phyloP scores from a whole-genome alignment of 2,888 invertebrate genomes.

The Homarus gammarus region DNA sequence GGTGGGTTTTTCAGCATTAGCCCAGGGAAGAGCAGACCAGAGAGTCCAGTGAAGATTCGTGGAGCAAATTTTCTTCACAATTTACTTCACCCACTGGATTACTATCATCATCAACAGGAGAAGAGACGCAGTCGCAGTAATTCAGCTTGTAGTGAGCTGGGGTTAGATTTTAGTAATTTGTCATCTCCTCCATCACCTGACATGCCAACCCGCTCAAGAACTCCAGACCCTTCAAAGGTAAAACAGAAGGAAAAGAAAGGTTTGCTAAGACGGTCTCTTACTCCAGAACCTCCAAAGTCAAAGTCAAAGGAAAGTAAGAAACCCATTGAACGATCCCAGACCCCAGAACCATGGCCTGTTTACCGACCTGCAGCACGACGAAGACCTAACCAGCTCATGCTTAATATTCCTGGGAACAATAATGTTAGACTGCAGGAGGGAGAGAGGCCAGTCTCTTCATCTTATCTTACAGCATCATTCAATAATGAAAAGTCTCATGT shows the following conservation, averaged over 20 bases:
- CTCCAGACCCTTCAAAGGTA: constrained; percentile 14
- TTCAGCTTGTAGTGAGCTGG: constrained; percentile 38
- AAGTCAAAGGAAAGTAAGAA: constrained; percentile 9
- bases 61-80: constrained; percentile 58
- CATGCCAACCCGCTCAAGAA: not conserved
- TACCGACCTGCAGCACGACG: constrained; percentile 41
- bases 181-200: not conserved
- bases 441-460: not conserved
- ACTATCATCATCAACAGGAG: constrained; percentile 58
- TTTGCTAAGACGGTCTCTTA: constrained; percentile 27
- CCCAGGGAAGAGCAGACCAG: constrained; percentile 2
- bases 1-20: not conserved
- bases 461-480: not conserved
- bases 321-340: not conserved
- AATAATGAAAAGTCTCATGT: not conserved
- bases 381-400: constrained; percentile 17
- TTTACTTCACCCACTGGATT: constrained; percentile 65
- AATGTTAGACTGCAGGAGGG: not conserved
- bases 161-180: not conserved
- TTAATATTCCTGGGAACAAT: constrained; percentile 14
- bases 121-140: constrained; percentile 60
- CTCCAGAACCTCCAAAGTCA: constrained; percentile 48
- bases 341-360: constrained; percentile 57
- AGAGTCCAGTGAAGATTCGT: constrained; percentile 22
- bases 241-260: constrained; percentile 12